These are phyloP conservation scores for Cryptops parisi DNA, from an alignment of 2,888 invertebrate species.

Conservation along the genomic window DNA sequence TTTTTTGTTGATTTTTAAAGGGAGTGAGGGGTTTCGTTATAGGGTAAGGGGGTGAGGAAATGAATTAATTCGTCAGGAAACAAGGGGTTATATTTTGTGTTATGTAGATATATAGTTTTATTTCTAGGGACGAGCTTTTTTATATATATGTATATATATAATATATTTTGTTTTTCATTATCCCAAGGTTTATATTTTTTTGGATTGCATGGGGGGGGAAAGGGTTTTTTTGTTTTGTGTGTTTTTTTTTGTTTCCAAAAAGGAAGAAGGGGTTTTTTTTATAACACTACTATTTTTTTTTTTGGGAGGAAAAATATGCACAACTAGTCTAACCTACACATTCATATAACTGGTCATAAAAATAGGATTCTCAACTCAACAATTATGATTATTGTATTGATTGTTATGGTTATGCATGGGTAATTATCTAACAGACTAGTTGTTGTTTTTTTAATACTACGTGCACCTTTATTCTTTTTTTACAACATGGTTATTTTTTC, in stretches of 20 bases:
- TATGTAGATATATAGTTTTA: too few relatives aligned
- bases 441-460: slow-evolving; percentile 10
- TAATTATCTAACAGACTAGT: background rate
- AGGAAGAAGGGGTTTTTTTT: too few relatives aligned
- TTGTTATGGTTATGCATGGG: slow-evolving; percentile 15
- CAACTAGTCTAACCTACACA: slow-evolving; percentile 11
- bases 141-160: too few relatives aligned
- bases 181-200: slow-evolving; percentile 5
- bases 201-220: background rate
- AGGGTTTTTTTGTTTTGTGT: background rate
- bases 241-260: background rate
- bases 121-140: too few relatives aligned
- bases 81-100: too few relatives aligned
- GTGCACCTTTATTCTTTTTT: slow-evolving; percentile 12
- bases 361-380: slow-evolving; percentile 14
- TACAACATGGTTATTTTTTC: background rate
- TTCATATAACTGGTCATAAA: slow-evolving; percentile 13
- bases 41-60: too few relatives aligned
- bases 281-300: background rate
- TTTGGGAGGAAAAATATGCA: background rate
- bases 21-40: too few relatives aligned
- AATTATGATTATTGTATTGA: slow-evolving; percentile 15
- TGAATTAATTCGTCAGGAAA: too few relatives aligned
- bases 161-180: too few relatives aligned
- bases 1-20: slow-evolving; percentile 5